A percentile compares a stretch with the other conserved stretches of the same genome.
phyloP scores from a whole-genome alignment of 2,888 invertebrate species.

The Strigamia crassipes region DNA sequence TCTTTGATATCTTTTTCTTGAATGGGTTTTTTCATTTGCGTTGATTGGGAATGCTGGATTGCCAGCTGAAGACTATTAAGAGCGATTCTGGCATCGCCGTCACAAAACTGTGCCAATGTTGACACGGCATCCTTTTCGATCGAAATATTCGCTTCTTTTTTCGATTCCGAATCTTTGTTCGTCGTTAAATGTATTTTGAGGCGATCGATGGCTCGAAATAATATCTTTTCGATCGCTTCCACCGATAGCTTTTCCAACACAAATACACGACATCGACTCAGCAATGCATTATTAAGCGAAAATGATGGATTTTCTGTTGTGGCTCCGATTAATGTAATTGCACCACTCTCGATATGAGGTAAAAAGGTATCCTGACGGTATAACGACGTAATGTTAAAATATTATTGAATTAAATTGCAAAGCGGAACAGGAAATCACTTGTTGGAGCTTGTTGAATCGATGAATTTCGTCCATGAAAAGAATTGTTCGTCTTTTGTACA shows the following conservation, averaged over 20 bases:
- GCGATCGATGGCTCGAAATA: conserved; percentile 65
- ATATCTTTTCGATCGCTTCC: conserved; percentile 67
- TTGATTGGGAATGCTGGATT: conserved; percentile 64
- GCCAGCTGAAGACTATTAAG: conserved; percentile 76
- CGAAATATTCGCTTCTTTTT: conserved; percentile 18
- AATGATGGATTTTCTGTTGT: conserved; percentile 90
- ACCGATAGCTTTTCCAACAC: conserved; percentile 71
- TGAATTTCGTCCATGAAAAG: conserved; percentile 88
- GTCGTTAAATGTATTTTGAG: conserved; percentile 52
- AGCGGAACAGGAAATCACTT: conserved; percentile 58
- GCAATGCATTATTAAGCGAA: conserved; percentile 75
- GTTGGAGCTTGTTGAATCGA: conserved; percentile 81
- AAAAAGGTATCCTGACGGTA: conserved; percentile 72
- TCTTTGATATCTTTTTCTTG: conserved; percentile 67
- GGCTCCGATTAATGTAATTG: conserved; percentile 76
- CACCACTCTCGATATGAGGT: conserved; percentile 79
- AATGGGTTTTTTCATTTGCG: conserved; percentile 52
- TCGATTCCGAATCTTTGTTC: neutral
- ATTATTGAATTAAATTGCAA: conserved; percentile 1
- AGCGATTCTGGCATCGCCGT: conserved; percentile 81
- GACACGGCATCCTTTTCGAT: conserved; percentile 67
- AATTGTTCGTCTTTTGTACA: conserved; percentile 71
- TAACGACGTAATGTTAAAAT: conserved; percentile 36
- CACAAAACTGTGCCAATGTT: conserved; percentile 76
- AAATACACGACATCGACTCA: conserved; percentile 78